phyloP scores from a whole-genome alignment of 2,113 vertebrate genomes.

The Pseudolaguvia tuberculata region DNA sequence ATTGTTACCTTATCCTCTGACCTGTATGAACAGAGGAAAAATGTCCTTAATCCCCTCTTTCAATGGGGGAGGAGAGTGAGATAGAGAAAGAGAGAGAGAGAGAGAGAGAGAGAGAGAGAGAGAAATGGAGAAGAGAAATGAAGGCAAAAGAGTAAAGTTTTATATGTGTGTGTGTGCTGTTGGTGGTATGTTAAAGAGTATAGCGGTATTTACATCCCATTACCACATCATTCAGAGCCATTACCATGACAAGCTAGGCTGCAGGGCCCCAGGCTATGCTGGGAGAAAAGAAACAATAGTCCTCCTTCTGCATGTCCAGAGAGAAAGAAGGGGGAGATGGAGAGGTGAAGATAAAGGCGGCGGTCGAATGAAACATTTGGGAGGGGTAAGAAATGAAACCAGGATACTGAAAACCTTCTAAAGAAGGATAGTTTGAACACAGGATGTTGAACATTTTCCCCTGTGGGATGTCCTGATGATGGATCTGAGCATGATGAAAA shows the following conservation, averaged over 20 bases:
- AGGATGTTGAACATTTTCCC: conserved; percentile 15
- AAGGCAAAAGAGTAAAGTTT: conserved; percentile 31
- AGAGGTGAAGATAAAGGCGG: conserved; percentile 33
- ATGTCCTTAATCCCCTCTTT: conserved; percentile 25
- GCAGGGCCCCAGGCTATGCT: conserved; percentile 39
- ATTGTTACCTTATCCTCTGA: conserved; percentile 19
- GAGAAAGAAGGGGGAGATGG: conserved; percentile 17
- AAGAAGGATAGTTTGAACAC: conserved; percentile 11
- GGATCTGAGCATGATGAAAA: background rate
- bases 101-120: background rate
- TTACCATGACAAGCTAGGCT: conserved; percentile 55
- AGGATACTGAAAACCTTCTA: background rate
- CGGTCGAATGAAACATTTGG: conserved; percentile 18
- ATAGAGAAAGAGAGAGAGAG: conserved; percentile 4
- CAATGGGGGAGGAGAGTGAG: background rate
- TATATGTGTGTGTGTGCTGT: conserved; percentile 47
- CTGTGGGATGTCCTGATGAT: background rate
- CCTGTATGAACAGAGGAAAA: conserved; percentile 25
- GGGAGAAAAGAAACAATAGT: conserved; percentile 47
- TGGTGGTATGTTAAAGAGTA: conserved; percentile 52
- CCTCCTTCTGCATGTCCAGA: conserved; percentile 42
- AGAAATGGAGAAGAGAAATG: conserved; percentile 13
- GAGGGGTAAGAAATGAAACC: conserved; percentile 20
- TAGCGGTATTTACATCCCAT: conserved; percentile 56
- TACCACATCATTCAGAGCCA: conserved; percentile 53